Conservation (phyloP, 2,888 invertebrate species). For the Melieria crassipennis region DNA sequence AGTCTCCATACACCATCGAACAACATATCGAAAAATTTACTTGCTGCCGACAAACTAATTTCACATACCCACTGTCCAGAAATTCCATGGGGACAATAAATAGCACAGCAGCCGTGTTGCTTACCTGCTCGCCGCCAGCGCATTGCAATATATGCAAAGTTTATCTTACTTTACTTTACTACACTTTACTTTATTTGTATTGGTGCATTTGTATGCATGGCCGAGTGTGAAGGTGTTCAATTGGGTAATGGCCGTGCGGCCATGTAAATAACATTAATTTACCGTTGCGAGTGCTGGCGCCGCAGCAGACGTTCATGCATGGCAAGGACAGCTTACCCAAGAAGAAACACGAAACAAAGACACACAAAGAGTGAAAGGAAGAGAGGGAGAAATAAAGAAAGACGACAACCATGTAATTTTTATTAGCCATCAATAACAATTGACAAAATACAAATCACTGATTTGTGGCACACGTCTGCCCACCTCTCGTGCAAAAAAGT, state of each 20-base stretch:
- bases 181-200: too few relatives aligned
- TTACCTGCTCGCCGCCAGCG: too few relatives aligned
- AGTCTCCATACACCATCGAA: neutral
- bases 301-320: too few relatives aligned
- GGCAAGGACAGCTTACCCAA: too few relatives aligned
- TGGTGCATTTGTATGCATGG: neutral
- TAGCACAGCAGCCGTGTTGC: too few relatives aligned
- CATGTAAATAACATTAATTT: conserved; percentile 30
- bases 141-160: too few relatives aligned
- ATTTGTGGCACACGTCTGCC: neutral
- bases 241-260: neutral
- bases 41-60: too few relatives aligned
- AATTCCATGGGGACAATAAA: too few relatives aligned
- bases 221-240: neutral
- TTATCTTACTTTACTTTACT: too few relatives aligned
- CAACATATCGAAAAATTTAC: too few relatives aligned
- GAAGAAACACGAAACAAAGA: neutral
- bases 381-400: conserved; percentile 5
- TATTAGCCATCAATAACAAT: conserved; percentile 54
- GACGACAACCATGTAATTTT: conserved; percentile 50
- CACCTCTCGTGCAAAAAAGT: too few relatives aligned
- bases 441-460: conserved; percentile 49
- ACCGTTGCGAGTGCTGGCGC: conserved; percentile 1
- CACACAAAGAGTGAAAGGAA: neutral
- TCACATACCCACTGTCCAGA: too few relatives aligned